Evolutionary conservation across 2,888 invertebrate species (phyloP).

Genomic region (Xestia ashworthii): DNA sequence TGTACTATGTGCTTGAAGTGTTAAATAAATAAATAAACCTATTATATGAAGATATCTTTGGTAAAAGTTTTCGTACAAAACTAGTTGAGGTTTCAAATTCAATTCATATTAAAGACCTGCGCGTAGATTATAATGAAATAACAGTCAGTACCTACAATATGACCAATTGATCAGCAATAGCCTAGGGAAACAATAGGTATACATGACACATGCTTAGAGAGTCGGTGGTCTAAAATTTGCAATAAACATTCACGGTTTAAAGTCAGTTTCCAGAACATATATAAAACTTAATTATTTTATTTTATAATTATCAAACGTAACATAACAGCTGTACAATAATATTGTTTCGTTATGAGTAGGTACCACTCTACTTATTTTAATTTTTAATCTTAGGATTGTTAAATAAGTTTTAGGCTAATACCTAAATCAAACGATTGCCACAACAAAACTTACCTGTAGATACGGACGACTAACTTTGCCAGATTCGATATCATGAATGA

Average conservation of each 20-base stretch:
- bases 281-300: not conserved
- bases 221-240: not conserved
- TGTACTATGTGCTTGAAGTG: too few relatives aligned
- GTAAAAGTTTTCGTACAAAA: not conserved
- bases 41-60: not conserved
- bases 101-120: not conserved
- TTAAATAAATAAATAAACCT: too few relatives aligned
- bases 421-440: constrained; percentile 64
- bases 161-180: not conserved
- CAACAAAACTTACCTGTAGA: constrained; percentile 84
- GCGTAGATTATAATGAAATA: too few relatives aligned
- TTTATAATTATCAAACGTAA: not conserved
- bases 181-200: not conserved
- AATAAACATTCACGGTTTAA: not conserved
- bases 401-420: constrained; percentile 30
- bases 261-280: not conserved
- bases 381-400: not conserved
- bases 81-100: not conserved
- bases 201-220: not conserved
- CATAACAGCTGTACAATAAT: not conserved
- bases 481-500: constrained; percentile 58
- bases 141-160: too few relatives aligned
- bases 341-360: not conserved
- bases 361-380: not conserved
- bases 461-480: constrained; percentile 72